Conservation (phyloP, 2,888 invertebrate genomes). For the Luperina nickerlii region DNA sequence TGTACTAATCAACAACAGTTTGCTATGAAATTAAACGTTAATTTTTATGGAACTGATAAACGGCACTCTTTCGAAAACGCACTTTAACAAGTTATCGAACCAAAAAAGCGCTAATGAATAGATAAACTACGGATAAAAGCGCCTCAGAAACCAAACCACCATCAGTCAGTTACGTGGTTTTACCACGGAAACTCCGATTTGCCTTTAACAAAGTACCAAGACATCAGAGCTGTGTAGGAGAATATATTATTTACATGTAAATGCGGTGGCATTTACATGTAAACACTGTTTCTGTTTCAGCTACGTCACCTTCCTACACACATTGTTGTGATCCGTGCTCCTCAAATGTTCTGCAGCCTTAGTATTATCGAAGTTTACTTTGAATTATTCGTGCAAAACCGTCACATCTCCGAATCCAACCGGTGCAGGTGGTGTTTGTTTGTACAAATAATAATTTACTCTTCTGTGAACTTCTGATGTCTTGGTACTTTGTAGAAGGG, state of each 20-base stretch:
- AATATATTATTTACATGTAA: too few relatives aligned
- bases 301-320: too few relatives aligned
- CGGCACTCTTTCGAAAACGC: too few relatives aligned
- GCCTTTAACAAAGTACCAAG: slow-evolving; percentile 16
- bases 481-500: slow-evolving; percentile 13
- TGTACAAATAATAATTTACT: not conserved
- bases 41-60: too few relatives aligned
- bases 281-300: too few relatives aligned
- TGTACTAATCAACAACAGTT: too few relatives aligned
- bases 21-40: too few relatives aligned
- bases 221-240: slow-evolving; percentile 15
- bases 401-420: slow-evolving; percentile 7
- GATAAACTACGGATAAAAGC: too few relatives aligned
- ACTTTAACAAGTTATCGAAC: too few relatives aligned
- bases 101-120: too few relatives aligned
- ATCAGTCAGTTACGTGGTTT: slow-evolving; percentile 18
- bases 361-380: slow-evolving; percentile 42
- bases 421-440: not conserved
- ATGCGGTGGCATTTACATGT: too few relatives aligned
- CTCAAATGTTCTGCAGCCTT: slow-evolving; percentile 14
- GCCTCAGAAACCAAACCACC: too few relatives aligned
- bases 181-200: slow-evolving; percentile 24
- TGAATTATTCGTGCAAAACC: slow-evolving; percentile 33
- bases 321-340: slow-evolving; percentile 9
- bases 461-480: slow-evolving; percentile 13